phyloP scores from a whole-genome alignment of 2,797 vertebrate genomes.

The Parotocinclus haroldoi region DNA sequence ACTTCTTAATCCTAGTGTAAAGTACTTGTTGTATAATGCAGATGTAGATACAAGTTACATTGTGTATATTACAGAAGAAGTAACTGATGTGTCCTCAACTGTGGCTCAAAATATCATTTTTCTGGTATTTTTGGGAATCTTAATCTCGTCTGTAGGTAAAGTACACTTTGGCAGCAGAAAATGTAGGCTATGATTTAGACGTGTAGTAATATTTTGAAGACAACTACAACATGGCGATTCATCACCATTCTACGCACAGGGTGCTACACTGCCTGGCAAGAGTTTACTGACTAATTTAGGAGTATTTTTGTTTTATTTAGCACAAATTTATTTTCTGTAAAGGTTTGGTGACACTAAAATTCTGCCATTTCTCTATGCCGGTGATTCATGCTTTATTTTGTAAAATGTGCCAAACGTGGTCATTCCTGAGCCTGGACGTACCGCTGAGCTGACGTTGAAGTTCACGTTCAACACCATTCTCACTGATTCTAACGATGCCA shows the following conservation, averaged over 20 bases:
- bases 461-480: constrained; percentile 56
- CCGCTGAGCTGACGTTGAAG: constrained; percentile 49
- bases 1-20: constrained; percentile 89
- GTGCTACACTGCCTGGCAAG: constrained; percentile 86
- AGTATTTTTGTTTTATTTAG: constrained; percentile 26
- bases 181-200: constrained; percentile 72
- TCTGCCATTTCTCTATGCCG: constrained; percentile 70
- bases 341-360: constrained; percentile 62
- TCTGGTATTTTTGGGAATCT: constrained; percentile 42
- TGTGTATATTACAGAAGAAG: constrained; percentile 96
- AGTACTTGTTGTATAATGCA: constrained; percentile 98
- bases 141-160: constrained; percentile 65
- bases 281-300: constrained; percentile 69
- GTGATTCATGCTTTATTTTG: constrained; percentile 61
- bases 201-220: constrained; percentile 77
- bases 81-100: constrained; percentile 77
- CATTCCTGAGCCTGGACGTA: constrained; percentile 48
- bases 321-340: constrained; percentile 38
- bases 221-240: constrained; percentile 75
- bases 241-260: constrained; percentile 79
- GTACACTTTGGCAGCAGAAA: constrained; percentile 73
- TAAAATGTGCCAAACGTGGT: constrained; percentile 75
- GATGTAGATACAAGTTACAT: constrained; percentile 78
- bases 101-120: constrained; percentile 84
- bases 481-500: constrained; percentile 61